These are phyloP conservation scores for Calephelis virginiensis DNA, from an alignment of 1,140 invertebrate species.

Conservation along the genomic window DNA sequence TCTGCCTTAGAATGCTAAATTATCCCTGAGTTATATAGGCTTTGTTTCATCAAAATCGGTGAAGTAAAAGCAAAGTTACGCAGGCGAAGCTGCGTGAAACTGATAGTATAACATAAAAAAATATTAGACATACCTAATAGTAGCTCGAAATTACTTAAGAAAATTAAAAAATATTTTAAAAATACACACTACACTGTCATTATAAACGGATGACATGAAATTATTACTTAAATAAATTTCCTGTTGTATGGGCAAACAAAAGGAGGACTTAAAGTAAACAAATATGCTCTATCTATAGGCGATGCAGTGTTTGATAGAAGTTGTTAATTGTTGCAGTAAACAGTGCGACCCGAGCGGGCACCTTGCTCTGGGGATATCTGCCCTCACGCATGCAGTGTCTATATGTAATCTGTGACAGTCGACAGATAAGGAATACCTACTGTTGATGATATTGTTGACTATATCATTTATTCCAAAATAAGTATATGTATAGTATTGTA, in stretches of 20 bases:
- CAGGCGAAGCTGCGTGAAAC: no score
- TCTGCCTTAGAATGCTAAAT: no score
- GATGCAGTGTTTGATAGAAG: slow-evolving; percentile 67
- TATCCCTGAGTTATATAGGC: no score
- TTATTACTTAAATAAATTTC: slow-evolving; percentile 77
- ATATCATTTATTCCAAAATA: no score
- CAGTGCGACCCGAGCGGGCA: slow-evolving; percentile 33
- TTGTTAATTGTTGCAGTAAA: slow-evolving; percentile 60
- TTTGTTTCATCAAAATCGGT: no score
- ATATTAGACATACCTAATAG: no score
- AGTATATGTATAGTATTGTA: no score
- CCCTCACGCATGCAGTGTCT: slow-evolving; percentile 33
- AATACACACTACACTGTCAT: background rate
- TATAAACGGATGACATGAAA: slow-evolving; percentile 66
- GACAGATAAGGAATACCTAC: slow-evolving; percentile 26
- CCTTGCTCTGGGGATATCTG: slow-evolving; percentile 28
- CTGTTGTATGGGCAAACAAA: slow-evolving; percentile 68
- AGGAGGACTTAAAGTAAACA: slow-evolving; percentile 56
- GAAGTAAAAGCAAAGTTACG: no score
- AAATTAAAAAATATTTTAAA: background rate
- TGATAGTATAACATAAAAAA: no score
- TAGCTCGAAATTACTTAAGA: no score
- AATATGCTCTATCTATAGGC: slow-evolving; percentile 62
- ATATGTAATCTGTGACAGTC: slow-evolving; percentile 33
- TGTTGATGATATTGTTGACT: slow-evolving; percentile 19